phyloP scores from a whole-genome alignment of 2,113 vertebrate species.

The Rhinichthys klamathensis region DNA sequence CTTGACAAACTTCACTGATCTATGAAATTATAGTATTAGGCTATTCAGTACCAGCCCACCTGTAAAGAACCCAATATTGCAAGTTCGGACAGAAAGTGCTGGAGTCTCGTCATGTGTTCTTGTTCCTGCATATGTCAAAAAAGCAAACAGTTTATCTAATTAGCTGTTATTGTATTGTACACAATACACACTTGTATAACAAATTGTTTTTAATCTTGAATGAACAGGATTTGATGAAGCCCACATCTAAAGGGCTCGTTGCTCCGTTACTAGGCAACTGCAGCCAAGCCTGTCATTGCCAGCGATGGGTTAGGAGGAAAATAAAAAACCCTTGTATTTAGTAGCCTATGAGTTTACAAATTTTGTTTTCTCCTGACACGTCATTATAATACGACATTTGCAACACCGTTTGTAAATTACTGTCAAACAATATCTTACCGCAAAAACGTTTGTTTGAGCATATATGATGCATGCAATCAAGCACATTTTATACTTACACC shows the following conservation, averaged over 20 bases:
- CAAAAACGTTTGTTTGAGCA: background rate
- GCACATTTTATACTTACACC: background rate
- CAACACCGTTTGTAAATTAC: background rate
- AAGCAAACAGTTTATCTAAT: background rate
- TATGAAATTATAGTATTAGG: no score
- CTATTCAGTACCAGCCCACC: conserved; percentile 57
- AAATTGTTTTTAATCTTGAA: background rate
- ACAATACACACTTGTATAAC: background rate
- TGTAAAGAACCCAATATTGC: conserved; percentile 76
- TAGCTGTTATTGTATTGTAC: background rate
- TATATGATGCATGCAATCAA: background rate
- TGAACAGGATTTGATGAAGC: background rate
- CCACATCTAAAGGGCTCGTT: background rate
- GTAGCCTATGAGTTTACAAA: background rate
- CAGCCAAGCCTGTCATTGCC: conserved; percentile 52
- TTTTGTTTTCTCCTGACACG: background rate
- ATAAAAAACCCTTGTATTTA: background rate
- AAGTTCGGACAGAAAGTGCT: conserved; percentile 74
- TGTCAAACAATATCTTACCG: background rate
- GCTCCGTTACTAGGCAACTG: conserved; percentile 68
- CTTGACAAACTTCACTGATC: no score
- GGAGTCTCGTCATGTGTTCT: conserved; percentile 73
- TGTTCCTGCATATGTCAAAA: conserved; percentile 66
- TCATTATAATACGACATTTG: background rate
- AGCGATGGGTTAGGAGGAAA: background rate